phyloP scores from a whole-genome alignment of 2,888 invertebrate species.

The Spatulosminthurus flaviceps region DNA sequence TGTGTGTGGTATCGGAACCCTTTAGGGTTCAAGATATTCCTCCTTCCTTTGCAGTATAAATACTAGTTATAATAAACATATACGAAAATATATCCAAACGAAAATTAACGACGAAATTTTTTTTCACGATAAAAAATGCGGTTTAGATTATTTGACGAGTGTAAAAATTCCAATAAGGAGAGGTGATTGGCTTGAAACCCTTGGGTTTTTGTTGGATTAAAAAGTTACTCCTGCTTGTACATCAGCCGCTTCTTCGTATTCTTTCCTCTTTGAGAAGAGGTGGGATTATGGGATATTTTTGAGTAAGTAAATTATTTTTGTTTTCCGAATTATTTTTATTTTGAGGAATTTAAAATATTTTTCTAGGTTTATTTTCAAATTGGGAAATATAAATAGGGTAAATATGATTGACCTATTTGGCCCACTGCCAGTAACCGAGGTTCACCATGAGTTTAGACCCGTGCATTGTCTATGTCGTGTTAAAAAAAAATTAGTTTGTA shows the following conservation, averaged over 20 bases:
- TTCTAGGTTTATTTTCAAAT: slow-evolving; percentile 9
- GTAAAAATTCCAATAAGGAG: too few relatives aligned
- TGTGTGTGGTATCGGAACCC: too few relatives aligned
- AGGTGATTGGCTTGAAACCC: not conserved
- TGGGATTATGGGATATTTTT: not conserved
- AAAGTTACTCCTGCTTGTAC: not conserved
- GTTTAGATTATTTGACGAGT: too few relatives aligned
- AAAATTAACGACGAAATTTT: too few relatives aligned
- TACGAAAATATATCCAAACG: too few relatives aligned
- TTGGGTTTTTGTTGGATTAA: not conserved
- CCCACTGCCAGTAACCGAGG: slow-evolving; percentile 16
- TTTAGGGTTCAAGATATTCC: too few relatives aligned
- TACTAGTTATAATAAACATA: too few relatives aligned
- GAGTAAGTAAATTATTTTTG: slow-evolving; percentile 13
- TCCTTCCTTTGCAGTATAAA: too few relatives aligned
- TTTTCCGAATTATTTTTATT: too few relatives aligned
- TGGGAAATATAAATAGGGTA: slow-evolving; percentile 34
- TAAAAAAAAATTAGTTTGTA: too few relatives aligned
- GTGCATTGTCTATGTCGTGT: slow-evolving; percentile 5
- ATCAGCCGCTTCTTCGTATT: too few relatives aligned
- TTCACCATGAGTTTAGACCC: slow-evolving; percentile 25
- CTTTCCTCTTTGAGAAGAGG: not conserved
- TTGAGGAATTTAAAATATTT: not conserved
- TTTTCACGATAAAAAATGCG: too few relatives aligned
- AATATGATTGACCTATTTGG: slow-evolving; percentile 47